These are phyloP conservation scores for Punctoribates punctum DNA, from an alignment of 2,888 invertebrate genomes.

Conservation along the genomic window DNA sequence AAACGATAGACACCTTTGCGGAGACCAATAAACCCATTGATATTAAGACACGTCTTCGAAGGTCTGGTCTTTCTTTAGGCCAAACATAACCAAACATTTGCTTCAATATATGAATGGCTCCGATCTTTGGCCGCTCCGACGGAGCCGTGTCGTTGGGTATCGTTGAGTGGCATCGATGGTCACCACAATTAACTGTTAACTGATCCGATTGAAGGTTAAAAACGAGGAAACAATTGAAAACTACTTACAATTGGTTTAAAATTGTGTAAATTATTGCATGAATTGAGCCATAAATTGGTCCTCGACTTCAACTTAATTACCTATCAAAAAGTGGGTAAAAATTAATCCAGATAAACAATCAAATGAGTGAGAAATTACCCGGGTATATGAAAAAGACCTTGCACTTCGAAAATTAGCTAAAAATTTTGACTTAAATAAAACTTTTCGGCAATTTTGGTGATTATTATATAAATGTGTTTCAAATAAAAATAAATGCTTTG, in stretches of 20 bases:
- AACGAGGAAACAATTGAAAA: background rate
- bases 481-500: background rate
- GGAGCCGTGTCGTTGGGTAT: background rate
- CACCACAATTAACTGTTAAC: background rate
- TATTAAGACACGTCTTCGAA: conserved; percentile 72
- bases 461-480: background rate
- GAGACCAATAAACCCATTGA: conserved; percentile 60
- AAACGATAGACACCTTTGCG: conserved; percentile 55
- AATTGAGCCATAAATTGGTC: background rate
- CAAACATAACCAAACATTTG: conserved; percentile 90
- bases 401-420: background rate
- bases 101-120: conserved; percentile 67
- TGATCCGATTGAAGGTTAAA: background rate
- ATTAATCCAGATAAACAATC: background rate
- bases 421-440: background rate
- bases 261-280: background rate
- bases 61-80: conserved; percentile 80
- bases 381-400: too few relatives aligned
- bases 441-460: background rate
- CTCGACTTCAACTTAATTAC: background rate
- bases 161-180: conserved; percentile 14
- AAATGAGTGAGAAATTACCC: background rate
- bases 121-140: background rate
- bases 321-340: background rate
- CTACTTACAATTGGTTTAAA: background rate